Conservation (phyloP, 1,140 invertebrate species). For the Trissolcus basalis region DNA sequence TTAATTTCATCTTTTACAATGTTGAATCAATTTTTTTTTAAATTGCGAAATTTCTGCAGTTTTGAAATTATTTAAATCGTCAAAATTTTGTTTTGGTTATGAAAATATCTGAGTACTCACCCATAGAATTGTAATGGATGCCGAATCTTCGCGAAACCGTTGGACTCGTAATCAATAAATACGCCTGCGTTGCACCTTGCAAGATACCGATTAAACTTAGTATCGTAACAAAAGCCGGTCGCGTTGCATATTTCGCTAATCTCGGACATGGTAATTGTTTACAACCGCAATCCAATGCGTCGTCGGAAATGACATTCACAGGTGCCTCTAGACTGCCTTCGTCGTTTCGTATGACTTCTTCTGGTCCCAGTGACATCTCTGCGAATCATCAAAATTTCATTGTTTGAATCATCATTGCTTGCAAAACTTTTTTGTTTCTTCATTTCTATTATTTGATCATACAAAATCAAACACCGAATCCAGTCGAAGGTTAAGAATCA, state of each 20-base stretch:
- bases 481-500: too few species aligned
- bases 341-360: constrained; percentile 69
- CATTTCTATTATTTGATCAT: background rate
- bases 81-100: too few species aligned
- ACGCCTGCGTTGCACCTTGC: constrained; percentile 77
- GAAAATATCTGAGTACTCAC: constrained; percentile 71
- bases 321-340: constrained; percentile 72
- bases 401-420: background rate
- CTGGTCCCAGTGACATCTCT: constrained; percentile 64
- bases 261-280: constrained; percentile 76
- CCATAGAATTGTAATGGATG: constrained; percentile 74
- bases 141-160: constrained; percentile 75
- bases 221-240: constrained; percentile 75
- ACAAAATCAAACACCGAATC: too few species aligned
- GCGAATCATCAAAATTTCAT: background rate
- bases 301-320: constrained; percentile 69
- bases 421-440: background rate
- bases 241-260: constrained; percentile 78
- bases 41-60: too few species aligned
- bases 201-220: constrained; percentile 76
- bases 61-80: too few species aligned
- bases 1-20: too few species aligned
- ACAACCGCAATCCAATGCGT: constrained; percentile 80
- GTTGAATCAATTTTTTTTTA: too few species aligned
- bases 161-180: constrained; percentile 78